Evolutionary conservation across 2,888 invertebrate genomes (phyloP).

Genomic region (Polyommatus iphigenia): DNA sequence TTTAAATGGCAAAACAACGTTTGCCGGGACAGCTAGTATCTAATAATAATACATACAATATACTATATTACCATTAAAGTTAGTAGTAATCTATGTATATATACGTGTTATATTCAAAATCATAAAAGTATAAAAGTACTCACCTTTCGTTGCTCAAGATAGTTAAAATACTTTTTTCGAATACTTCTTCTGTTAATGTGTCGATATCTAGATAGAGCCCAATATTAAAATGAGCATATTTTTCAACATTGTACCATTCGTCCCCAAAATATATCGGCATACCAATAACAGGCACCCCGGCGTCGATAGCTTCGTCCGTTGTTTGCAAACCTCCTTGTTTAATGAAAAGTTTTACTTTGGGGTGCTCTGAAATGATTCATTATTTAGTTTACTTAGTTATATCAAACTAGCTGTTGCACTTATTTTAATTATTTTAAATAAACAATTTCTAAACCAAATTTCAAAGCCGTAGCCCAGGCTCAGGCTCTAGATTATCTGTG

Average conservation of each 20-base stretch:
- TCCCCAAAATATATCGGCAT: constrained; percentile 60
- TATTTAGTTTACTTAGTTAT: background rate
- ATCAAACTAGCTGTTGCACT: too few species aligned
- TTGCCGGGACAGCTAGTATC: too few species aligned
- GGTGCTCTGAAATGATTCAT: constrained; percentile 52
- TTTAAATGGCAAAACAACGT: too few species aligned
- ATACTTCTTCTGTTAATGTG: constrained; percentile 44
- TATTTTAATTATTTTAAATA: too few species aligned
- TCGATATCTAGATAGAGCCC: constrained; percentile 54
- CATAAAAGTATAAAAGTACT: too few species aligned
- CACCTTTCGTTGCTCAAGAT: constrained; percentile 43
- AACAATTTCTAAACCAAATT: too few species aligned
- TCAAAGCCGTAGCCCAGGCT: too few species aligned
- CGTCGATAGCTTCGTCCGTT: constrained; percentile 63
- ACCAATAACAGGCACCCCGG: constrained; percentile 61
- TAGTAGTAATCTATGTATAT: too few species aligned
- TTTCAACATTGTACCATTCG: constrained; percentile 58
- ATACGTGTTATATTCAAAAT: too few species aligned
- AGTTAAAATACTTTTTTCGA: constrained; percentile 43
- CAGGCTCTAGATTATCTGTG: too few species aligned
- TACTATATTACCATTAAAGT: too few species aligned
- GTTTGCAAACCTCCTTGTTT: constrained; percentile 71
- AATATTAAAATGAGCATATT: constrained; percentile 48
- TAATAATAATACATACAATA: too few species aligned
- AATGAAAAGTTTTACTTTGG: constrained; percentile 67